Conservation (phyloP, 2,888 invertebrate genomes). For the Crematogaster levior region DNA sequence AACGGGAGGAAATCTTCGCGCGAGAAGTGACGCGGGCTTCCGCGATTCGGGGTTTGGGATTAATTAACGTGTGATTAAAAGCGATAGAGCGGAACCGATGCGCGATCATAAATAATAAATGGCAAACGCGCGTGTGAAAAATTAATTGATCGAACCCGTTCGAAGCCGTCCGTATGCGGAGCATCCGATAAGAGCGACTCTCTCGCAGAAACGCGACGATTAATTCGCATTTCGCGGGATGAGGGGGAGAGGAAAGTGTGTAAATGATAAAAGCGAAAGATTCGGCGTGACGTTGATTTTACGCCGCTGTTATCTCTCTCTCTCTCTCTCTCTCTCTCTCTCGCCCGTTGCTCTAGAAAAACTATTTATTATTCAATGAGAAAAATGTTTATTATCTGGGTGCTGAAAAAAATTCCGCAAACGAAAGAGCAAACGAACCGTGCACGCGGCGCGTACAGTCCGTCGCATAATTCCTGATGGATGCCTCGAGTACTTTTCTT, state of each 20-base stretch:
- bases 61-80: constrained; percentile 18
- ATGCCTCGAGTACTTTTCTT: constrained; percentile 35
- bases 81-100: neutral
- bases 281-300: constrained; percentile 31
- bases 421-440: constrained; percentile 70
- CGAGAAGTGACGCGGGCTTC: constrained; percentile 14
- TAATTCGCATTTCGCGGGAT: constrained; percentile 2
- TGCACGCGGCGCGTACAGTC: constrained; percentile 68
- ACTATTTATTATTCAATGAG: constrained; percentile 58
- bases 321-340: neutral
- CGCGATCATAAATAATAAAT: constrained; percentile 20
- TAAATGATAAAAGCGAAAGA: neutral
- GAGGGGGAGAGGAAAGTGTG: neutral
- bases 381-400: constrained; percentile 63
- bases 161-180: neutral
- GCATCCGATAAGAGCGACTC: neutral
- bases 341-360: constrained; percentile 35
- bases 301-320: neutral
- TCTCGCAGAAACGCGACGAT: neutral
- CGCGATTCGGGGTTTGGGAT: neutral
- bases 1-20: constrained; percentile 27
- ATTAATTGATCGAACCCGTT: neutral
- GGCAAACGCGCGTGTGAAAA: neutral
- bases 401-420: constrained; percentile 65
- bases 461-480: constrained; percentile 52